Conservation (phyloP, 2,888 invertebrate species). For the Graphium colonna region DNA sequence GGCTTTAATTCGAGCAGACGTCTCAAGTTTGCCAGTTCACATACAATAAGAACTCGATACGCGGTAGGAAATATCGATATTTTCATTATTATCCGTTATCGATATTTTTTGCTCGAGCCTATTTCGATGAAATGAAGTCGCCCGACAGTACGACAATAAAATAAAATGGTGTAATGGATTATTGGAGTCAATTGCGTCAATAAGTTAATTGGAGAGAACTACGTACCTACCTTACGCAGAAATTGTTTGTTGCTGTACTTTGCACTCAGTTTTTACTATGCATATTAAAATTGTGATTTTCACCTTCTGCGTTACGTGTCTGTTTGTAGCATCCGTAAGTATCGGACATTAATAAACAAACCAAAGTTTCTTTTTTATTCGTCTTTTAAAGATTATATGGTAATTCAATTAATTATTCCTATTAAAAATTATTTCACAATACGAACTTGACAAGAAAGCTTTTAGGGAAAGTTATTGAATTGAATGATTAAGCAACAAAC, state of each 20-base stretch:
- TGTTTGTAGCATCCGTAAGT: conserved; percentile 17
- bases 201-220: not conserved
- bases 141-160: not conserved
- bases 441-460: too few relatives aligned
- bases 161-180: not conserved
- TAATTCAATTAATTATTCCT: too few relatives aligned
- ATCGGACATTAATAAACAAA: not conserved
- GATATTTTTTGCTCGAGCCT: conserved; percentile 23
- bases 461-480: too few relatives aligned
- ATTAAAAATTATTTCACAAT: too few relatives aligned
- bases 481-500: too few relatives aligned
- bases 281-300: conserved; percentile 14
- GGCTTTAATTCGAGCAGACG: too few relatives aligned
- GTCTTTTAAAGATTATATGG: too few relatives aligned
- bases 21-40: too few relatives aligned
- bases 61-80: too few relatives aligned
- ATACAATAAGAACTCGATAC: too few relatives aligned
- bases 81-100: too few relatives aligned
- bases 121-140: not conserved
- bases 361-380: too few relatives aligned
- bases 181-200: not conserved
- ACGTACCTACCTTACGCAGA: not conserved
- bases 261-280: conserved; percentile 4
- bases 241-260: not conserved
- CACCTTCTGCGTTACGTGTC: conserved; percentile 8